Evolutionary conservation across 2,113 vertebrate species (phyloP).

Genomic region (Rhinoptilus africanus): DNA sequence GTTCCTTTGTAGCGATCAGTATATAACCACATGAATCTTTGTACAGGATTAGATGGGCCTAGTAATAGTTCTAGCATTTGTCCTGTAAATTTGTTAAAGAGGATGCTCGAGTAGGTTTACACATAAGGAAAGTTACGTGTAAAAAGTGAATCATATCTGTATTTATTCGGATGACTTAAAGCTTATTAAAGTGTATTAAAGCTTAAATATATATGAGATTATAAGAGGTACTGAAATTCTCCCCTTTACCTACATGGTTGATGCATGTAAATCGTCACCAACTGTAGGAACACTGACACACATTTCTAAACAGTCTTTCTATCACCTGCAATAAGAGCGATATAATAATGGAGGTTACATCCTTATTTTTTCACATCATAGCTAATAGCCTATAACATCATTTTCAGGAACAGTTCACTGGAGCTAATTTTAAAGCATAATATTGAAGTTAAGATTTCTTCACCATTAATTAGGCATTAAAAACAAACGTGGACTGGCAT

Average conservation of each 20-base stretch:
- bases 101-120: not conserved
- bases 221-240: not conserved
- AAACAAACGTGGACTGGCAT: conserved; percentile 51
- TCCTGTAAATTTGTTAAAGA: not conserved
- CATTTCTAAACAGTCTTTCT: conserved; percentile 49
- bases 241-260: not conserved
- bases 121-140: not conserved
- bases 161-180: too few species aligned
- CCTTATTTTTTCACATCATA: conserved; percentile 61
- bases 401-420: conserved; percentile 55
- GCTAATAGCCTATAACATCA: conserved; percentile 58
- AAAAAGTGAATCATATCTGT: not conserved
- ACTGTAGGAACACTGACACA: conserved; percentile 2
- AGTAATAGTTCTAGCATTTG: not conserved
- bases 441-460: conserved; percentile 59
- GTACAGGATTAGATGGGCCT: not conserved
- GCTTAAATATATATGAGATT: not conserved
- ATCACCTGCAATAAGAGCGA: conserved; percentile 20
- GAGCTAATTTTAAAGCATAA: conserved; percentile 67
- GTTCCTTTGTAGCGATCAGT: not conserved
- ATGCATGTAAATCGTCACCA: not conserved
- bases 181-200: not conserved
- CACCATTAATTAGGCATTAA: conserved; percentile 65
- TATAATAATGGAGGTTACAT: conserved; percentile 50
- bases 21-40: not conserved